Percentiles rank a stretch among this genome's conserved stretches.
These are phyloP conservation scores for Muscina levida DNA, from an alignment of 2,888 invertebrate genomes.

Conservation along the genomic window DNA sequence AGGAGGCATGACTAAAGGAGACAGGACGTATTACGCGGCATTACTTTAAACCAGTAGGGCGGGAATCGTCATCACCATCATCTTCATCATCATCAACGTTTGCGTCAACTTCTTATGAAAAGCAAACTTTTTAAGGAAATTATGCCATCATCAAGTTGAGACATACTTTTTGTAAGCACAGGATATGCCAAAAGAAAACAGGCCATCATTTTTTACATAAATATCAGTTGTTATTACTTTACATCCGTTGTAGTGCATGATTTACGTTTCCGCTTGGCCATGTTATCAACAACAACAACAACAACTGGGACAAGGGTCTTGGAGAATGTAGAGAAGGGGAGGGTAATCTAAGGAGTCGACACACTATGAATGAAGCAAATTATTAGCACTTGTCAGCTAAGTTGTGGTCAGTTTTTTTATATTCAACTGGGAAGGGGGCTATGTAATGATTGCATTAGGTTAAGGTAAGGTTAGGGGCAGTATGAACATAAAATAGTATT, in stretches of 20 bases:
- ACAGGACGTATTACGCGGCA: background rate
- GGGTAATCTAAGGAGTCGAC: too few species aligned
- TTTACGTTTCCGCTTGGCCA: conserved; percentile 28
- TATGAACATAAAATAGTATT: too few species aligned
- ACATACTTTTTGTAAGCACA: background rate
- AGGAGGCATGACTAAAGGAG: too few species aligned
- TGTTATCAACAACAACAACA: conserved; percentile 29
- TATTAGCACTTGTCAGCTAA: too few species aligned
- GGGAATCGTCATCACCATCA: background rate
- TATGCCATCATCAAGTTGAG: conserved; percentile 33
- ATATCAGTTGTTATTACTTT: conserved; percentile 39
- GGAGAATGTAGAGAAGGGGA: conserved; percentile 45
- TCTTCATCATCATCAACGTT: background rate
- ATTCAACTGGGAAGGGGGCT: too few species aligned
- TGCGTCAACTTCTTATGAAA: background rate
- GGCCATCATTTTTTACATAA: conserved; percentile 30
- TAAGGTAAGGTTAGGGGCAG: too few species aligned
- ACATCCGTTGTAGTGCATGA: conserved; percentile 49
- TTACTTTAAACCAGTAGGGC: conserved; percentile 15
- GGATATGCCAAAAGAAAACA: background rate
- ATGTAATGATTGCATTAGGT: too few species aligned
- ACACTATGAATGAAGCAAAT: too few species aligned
- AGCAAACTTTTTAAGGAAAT: background rate
- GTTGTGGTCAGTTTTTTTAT: too few species aligned
- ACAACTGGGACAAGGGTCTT: conserved; percentile 32